Percentiles rank a stretch among this genome's conserved stretches.
Conservation (phyloP, 2,113 vertebrate species). For the Cyphomyrus discorhynchus region DNA sequence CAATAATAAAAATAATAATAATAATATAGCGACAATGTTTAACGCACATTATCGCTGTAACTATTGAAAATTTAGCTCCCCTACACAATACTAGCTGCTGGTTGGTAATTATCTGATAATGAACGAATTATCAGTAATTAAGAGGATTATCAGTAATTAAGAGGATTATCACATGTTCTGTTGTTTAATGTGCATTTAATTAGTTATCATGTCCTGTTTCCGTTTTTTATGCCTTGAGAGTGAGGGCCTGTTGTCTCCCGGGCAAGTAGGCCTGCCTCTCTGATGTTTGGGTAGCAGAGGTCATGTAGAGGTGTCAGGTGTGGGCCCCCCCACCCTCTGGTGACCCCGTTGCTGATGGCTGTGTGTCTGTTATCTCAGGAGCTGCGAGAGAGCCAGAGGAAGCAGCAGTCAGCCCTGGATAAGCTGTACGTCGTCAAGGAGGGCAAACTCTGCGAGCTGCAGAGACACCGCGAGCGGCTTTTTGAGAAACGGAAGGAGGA, state of each 20-base stretch:
- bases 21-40: background rate
- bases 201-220: background rate
- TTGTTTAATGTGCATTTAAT: background rate
- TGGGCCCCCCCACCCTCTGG: background rate
- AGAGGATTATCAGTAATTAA: background rate
- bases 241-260: background rate
- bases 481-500: conserved; percentile 65
- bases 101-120: background rate
- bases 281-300: background rate
- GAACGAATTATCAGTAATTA: background rate
- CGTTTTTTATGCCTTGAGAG: background rate
- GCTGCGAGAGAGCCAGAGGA: conserved; percentile 75
- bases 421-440: conserved; percentile 79
- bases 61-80: background rate
- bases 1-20: background rate
- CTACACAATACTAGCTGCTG: background rate
- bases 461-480: conserved; percentile 67
- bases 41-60: background rate
- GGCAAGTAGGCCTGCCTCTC: background rate
- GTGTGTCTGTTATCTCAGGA: conserved; percentile 59
- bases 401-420: conserved; percentile 79
- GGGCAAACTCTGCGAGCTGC: conserved; percentile 75
- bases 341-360: background rate
- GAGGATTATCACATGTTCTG: background rate
- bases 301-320: background rate